Percentiles rank a stretch among this genome's conserved stretches.
phyloP scores from a whole-genome alignment of 64 coral and sea anemone species.

The Orbicella faveolata region DNA sequence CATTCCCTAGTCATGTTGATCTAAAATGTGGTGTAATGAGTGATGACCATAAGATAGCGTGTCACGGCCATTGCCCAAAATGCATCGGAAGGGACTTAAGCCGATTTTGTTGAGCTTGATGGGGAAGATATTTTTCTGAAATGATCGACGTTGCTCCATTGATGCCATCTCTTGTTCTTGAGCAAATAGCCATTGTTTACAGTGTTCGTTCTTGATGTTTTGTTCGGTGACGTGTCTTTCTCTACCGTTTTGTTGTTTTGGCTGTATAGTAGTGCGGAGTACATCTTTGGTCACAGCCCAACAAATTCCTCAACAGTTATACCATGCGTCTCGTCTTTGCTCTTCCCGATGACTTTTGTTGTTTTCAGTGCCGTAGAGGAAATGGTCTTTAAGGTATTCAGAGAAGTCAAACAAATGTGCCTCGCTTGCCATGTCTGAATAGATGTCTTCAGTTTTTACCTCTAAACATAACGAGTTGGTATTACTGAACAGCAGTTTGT shows the following conservation, averaged over 20 bases:
- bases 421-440: not conserved
- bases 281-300: constrained; percentile 40
- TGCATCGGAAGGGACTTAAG: constrained; percentile 21
- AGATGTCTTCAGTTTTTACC: constrained; percentile 38
- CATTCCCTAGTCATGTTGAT: too few relatives aligned
- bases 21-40: too few relatives aligned
- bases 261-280: constrained; percentile 1
- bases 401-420: constrained; percentile 18
- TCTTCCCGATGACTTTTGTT: constrained; percentile 27
- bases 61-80: constrained; percentile 7
- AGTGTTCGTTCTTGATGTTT: constrained; percentile 19
- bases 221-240: constrained; percentile 37
- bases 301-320: constrained; percentile 23
- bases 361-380: constrained; percentile 22
- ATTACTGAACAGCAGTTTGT: constrained; percentile 16
- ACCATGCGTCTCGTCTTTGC: constrained; percentile 46
- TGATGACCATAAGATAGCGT: constrained; percentile 43
- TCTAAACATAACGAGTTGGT: constrained; percentile 4
- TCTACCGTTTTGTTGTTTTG: constrained; percentile 15
- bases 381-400: constrained; percentile 11
- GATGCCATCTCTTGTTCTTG: constrained; percentile 1
- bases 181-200: constrained; percentile 30
- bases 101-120: constrained; percentile 36
- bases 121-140: constrained; percentile 33
- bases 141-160: constrained; percentile 39